phyloP scores from a whole-genome alignment of 1,140 invertebrate genomes.

The Drosophila virilis region DNA sequence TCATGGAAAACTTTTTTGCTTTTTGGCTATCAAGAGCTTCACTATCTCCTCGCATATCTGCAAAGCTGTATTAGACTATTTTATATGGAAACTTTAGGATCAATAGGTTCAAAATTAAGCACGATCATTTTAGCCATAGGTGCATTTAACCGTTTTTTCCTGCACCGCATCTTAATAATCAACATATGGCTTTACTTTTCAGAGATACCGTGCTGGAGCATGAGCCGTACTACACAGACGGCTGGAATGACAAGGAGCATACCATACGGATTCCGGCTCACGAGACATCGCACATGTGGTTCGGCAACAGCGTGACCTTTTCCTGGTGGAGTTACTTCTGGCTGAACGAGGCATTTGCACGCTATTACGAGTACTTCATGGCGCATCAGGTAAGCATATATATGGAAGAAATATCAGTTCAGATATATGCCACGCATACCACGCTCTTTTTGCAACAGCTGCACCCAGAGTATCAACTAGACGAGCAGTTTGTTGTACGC shows the following conservation, averaged over 20 bases:
- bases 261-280: constrained; percentile 86
- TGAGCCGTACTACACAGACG: constrained; percentile 60
- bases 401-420: background rate
- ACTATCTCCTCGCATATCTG: too few species aligned
- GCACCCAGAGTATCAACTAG: constrained; percentile 84
- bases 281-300: constrained; percentile 89
- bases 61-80: too few species aligned
- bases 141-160: too few species aligned
- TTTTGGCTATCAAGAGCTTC: too few species aligned
- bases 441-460: constrained; percentile 49
- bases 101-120: too few species aligned
- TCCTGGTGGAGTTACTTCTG: constrained; percentile 89
- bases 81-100: too few species aligned
- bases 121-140: too few species aligned
- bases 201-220: constrained; percentile 62
- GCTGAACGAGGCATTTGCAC: constrained; percentile 89
- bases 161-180: too few species aligned
- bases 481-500: constrained; percentile 87
- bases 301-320: constrained; percentile 88
- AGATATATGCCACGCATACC: background rate
- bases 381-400: constrained; percentile 84
- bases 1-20: too few species aligned
- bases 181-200: background rate
- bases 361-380: constrained; percentile 88
- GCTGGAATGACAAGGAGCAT: constrained; percentile 82